A percentile compares a stretch with the other conserved stretches of the same genome.
These are phyloP conservation scores for Pyralis farinalis DNA, from an alignment of 2,888 invertebrate genomes.

Conservation along the genomic window DNA sequence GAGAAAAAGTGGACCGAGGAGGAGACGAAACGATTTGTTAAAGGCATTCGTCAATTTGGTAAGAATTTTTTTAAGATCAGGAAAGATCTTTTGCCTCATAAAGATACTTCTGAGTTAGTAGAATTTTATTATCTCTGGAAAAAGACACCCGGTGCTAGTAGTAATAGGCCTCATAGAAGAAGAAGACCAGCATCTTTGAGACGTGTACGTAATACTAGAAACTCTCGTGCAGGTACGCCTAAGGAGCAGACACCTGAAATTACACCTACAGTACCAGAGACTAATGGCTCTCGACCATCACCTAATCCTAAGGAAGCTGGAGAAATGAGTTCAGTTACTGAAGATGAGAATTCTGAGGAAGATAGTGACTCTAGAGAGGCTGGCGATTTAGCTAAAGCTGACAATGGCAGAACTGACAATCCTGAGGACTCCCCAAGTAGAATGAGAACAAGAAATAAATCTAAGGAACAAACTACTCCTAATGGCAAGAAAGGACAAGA, in stretches of 20 bases:
- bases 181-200: conserved; percentile 92
- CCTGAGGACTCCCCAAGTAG: conserved; percentile 92
- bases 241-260: conserved; percentile 87
- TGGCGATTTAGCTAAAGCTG: conserved; percentile 89
- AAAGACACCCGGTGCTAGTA: conserved; percentile 98
- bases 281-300: conserved; percentile 81
- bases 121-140: conserved; percentile 99
- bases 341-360: conserved; percentile 96
- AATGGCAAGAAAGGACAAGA: conserved; percentile 70
- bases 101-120: conserved; percentile 98
- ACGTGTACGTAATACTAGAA: conserved; percentile 92
- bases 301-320: conserved; percentile 85
- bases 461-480: conserved; percentile 86
- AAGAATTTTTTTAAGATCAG: conserved; percentile 99
- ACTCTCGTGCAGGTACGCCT: conserved; percentile 89
- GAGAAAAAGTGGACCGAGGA: conserved; percentile 99
- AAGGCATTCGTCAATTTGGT: conserved; percentile 98
- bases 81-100: conserved; percentile 97
- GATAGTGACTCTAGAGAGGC: conserved; percentile 96
- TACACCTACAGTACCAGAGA: conserved; percentile 71
- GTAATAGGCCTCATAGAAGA: conserved; percentile 96
- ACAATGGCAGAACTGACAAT: conserved; percentile 87
- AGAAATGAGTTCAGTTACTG: conserved; percentile 90
- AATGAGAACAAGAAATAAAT: conserved; percentile 93
- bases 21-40: conserved; percentile 98